Percentiles rank a stretch among this genome's conserved stretches.
These are phyloP conservation scores for Perdix hodgsoniae DNA, from an alignment of 2,797 vertebrate species.

Conservation along the genomic window DNA sequence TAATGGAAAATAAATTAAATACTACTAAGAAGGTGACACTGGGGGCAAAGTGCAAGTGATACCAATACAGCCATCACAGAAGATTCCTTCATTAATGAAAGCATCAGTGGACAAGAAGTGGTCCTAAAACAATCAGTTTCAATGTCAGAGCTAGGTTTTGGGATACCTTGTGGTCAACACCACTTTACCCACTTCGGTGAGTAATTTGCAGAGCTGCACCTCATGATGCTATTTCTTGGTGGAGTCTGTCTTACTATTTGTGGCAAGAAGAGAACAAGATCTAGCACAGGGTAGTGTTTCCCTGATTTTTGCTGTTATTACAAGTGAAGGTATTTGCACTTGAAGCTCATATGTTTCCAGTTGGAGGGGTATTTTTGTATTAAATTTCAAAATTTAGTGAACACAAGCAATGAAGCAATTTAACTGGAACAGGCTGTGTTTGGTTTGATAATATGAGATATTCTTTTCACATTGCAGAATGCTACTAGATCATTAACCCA, in stretches of 20 bases:
- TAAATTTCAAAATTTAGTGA: conserved; percentile 6
- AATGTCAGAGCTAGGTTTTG: neutral
- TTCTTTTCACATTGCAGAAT: neutral
- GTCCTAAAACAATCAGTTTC: neutral
- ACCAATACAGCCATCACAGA: neutral
- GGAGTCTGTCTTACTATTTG: neutral
- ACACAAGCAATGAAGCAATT: neutral
- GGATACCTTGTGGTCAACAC: neutral
- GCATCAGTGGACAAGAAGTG: neutral
- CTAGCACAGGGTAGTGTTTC: neutral
- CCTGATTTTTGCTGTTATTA: neutral
- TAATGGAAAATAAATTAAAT: too few species aligned
- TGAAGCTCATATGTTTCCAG: neutral
- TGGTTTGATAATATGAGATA: neutral
- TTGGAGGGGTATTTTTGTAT: neutral
- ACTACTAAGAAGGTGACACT: neutral
- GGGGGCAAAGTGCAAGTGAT: neutral
- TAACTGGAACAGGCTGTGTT: neutral
- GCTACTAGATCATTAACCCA: conserved; percentile 10
- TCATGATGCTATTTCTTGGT: neutral
- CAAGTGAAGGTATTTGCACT: neutral
- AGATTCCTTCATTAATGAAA: neutral
- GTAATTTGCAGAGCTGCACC: neutral
- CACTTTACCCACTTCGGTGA: neutral
- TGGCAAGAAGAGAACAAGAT: neutral